These are phyloP conservation scores for Phortica magna DNA, from an alignment of 2,888 invertebrate genomes.

Conservation along the genomic window DNA sequence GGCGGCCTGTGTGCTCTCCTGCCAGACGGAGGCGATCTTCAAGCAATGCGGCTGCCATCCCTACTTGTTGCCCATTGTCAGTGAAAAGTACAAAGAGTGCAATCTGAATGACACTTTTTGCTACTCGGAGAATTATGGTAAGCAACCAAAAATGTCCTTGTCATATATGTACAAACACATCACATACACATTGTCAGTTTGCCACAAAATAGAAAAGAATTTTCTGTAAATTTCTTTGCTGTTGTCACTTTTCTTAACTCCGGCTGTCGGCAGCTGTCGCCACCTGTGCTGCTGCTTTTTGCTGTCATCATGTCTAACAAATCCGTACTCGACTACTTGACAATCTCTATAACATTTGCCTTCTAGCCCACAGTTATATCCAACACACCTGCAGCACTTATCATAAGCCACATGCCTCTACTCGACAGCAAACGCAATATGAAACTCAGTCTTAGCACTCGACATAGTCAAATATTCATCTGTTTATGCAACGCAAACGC, in stretches of 20 bases:
- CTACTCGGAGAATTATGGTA: conserved; percentile 73
- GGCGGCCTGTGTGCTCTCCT: conserved; percentile 73
- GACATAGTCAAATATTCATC: too few relatives aligned
- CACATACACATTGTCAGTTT: too few relatives aligned
- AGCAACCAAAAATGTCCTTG: conserved; percentile 28
- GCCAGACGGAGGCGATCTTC: conserved; percentile 70
- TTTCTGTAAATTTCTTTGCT: too few relatives aligned
- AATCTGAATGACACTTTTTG: conserved; percentile 73
- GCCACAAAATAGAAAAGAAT: too few relatives aligned
- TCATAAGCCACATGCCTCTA: too few relatives aligned
- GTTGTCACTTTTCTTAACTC: too few relatives aligned
- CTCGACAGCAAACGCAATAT: too few relatives aligned
- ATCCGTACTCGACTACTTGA: neutral
- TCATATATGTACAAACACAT: too few relatives aligned
- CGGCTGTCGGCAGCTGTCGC: neutral
- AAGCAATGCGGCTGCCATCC: conserved; percentile 75
- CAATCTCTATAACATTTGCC: neutral
- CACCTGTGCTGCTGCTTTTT: neutral
- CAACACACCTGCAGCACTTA: too few relatives aligned
- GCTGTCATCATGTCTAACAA: neutral
- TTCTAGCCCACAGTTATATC: too few relatives aligned
- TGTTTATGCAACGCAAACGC: too few relatives aligned
- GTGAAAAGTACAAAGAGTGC: conserved; percentile 68
- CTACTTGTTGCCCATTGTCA: conserved; percentile 71
- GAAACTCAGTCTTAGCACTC: too few relatives aligned